Conservation (phyloP, 2,888 invertebrate species). For the Heliconius sara region DNA sequence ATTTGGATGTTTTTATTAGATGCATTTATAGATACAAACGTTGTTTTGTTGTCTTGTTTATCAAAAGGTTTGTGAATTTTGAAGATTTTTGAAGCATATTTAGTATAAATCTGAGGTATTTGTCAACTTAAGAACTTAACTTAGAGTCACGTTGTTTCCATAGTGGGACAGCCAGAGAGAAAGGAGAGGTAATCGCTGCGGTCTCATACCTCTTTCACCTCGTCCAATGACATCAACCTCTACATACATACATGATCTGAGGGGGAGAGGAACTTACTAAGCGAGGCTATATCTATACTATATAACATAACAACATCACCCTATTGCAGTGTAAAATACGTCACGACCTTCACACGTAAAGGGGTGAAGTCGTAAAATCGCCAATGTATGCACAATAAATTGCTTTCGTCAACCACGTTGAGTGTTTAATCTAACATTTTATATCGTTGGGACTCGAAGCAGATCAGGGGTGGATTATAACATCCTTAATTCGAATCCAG, state of each 20-base stretch:
- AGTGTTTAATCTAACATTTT: constrained; percentile 45
- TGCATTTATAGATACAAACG: too few species aligned
- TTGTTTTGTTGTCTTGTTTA: neutral
- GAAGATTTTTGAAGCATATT: too few species aligned
- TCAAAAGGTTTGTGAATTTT: neutral
- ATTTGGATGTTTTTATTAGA: too few species aligned
- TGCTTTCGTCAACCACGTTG: constrained; percentile 45
- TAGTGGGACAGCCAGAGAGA: too few species aligned
- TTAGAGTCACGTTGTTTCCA: too few species aligned
- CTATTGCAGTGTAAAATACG: constrained; percentile 19
- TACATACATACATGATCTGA: too few species aligned
- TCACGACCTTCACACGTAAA: constrained; percentile 34
- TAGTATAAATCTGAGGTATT: too few species aligned
- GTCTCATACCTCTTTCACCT: too few species aligned
- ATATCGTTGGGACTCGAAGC: constrained; percentile 29
- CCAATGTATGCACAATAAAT: constrained; percentile 46
- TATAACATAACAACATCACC: neutral
- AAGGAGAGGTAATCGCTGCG: too few species aligned
- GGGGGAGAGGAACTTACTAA: too few species aligned
- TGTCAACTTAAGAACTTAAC: too few species aligned
- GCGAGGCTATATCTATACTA: neutral
- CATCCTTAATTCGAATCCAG: neutral
- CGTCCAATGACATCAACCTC: too few species aligned
- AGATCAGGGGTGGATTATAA: constrained; percentile 5
- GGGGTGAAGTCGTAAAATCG: constrained; percentile 40